A percentile compares a stretch with the other conserved stretches of the same genome.
Evolutionary conservation across 2,113 vertebrate genomes (phyloP).

Genomic region (Cyphomyrus plagiostoma): DNA sequence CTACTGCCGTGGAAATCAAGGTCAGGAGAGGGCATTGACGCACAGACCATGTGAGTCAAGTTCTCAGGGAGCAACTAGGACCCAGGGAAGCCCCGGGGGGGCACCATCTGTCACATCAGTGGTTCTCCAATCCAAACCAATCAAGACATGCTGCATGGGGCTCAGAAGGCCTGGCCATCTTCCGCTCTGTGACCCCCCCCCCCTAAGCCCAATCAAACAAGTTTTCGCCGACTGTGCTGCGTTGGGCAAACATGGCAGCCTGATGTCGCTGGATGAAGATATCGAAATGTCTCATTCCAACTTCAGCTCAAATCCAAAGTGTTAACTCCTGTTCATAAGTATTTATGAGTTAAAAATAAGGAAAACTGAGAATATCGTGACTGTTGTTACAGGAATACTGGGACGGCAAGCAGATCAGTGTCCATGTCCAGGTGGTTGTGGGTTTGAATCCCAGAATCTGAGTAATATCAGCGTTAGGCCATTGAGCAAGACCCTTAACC

Average conservation of each 20-base stretch:
- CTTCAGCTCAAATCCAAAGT: neutral
- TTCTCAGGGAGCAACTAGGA: neutral
- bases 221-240: neutral
- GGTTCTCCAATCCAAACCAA: neutral
- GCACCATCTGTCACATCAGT: neutral
- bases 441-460: neutral
- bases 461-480: neutral
- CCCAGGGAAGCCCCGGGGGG: neutral
- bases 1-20: neutral
- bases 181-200: neutral
- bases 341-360: neutral
- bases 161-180: neutral
- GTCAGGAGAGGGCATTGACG: neutral
- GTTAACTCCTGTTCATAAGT: neutral
- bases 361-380: neutral
- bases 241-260: neutral
- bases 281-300: neutral
- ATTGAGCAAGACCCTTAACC: neutral
- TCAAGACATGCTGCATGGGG: neutral
- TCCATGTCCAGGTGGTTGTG: neutral
- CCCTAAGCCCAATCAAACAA: constrained; percentile 1
- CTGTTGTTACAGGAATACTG: neutral
- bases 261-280: neutral
- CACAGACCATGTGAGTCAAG: neutral
- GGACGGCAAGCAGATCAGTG: neutral